Base-by-base conservation (phyloP, 2,888 invertebrate genomes). In the Cerastis rubricosa region DNA sequence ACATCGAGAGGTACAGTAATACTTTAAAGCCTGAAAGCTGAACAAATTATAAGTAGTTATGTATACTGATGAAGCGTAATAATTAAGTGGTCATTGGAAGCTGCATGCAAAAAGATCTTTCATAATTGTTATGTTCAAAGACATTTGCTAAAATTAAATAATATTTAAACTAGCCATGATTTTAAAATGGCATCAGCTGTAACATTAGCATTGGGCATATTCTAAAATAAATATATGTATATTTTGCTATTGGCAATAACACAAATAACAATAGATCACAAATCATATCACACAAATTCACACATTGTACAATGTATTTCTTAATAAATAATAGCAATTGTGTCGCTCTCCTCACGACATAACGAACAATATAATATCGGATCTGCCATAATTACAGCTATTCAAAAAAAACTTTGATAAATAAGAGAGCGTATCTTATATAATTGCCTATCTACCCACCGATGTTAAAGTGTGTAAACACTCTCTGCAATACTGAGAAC, bases 221-320 rank as follows among this genome's bases (percentile, higher is more conserved):
- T 70, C 43, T 66, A 74, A 75, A 51, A 72, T 80, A 77, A 59
- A 8, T 80, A 78, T 79, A 78, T 76, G 75, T 81, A 78, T 76
- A 76, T 81, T 78, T 81, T 75, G 25, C 71, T 76, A 85, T 77
- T 81, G 82, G 78, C 83, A 86, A 83, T 83, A 74, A 83, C 66
- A 80, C 81, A 69, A 68, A 74, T 76, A 47, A 78, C 40, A 73
- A 71, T 83, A 75, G 45, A 90, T 90, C 88, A 90, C 90, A 90
- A 88, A 88, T 79, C 47, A 87, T 89, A 90, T 90, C 90, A 90
- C 90, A 85, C 76, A 81, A 80, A 84, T 80, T 84, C 59, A 80
- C 68, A 82, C 65, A 74, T 83, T 83, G 81, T 84, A 83, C 74
- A 84, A 67, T 64, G 63, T 64, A 73, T 69, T 49, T 69, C 17